A percentile compares a stretch with the other conserved stretches of the same genome.
phyloP scores from a whole-genome alignment of 2,888 invertebrate species.

The Troides helena region DNA sequence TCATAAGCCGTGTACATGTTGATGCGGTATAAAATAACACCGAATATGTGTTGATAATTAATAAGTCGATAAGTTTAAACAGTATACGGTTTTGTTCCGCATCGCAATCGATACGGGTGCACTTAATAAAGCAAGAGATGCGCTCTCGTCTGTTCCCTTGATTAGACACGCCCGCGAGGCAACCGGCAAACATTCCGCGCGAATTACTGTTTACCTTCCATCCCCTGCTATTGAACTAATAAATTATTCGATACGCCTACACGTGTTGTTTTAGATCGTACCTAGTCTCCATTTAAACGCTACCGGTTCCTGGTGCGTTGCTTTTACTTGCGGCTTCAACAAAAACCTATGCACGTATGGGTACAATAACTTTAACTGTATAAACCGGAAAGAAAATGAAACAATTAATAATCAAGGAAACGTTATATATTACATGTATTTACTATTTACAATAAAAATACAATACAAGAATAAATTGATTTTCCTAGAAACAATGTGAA shows the following conservation, averaged over 20 bases:
- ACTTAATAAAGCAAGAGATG: slow-evolving; percentile 32
- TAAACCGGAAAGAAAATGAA: too few relatives aligned
- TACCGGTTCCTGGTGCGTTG: not conserved
- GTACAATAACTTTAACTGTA: too few relatives aligned
- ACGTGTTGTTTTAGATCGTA: slow-evolving; percentile 26
- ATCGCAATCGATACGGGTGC: slow-evolving; percentile 15
- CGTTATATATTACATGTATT: too few relatives aligned
- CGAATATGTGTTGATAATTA: too few relatives aligned
- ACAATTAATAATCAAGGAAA: too few relatives aligned
- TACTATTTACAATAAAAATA: too few relatives aligned
- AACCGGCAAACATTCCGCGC: slow-evolving; percentile 26
- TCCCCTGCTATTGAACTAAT: slow-evolving; percentile 33
- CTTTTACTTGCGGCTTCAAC: not conserved
- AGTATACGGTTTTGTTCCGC: not conserved
- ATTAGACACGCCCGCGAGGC: slow-evolving; percentile 31
- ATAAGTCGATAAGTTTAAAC: not conserved
- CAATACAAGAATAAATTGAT: too few relatives aligned
- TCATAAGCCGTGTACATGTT: too few relatives aligned
- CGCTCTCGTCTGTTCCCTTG: slow-evolving; percentile 30
- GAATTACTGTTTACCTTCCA: slow-evolving; percentile 31
- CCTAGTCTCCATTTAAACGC: slow-evolving; percentile 5
- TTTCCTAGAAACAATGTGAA: too few relatives aligned
- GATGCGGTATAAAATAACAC: too few relatives aligned
- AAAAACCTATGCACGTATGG: not conserved
- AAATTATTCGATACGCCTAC: slow-evolving; percentile 36